phyloP scores from a whole-genome alignment of 2,888 invertebrate species.

The Graphium colonna region DNA sequence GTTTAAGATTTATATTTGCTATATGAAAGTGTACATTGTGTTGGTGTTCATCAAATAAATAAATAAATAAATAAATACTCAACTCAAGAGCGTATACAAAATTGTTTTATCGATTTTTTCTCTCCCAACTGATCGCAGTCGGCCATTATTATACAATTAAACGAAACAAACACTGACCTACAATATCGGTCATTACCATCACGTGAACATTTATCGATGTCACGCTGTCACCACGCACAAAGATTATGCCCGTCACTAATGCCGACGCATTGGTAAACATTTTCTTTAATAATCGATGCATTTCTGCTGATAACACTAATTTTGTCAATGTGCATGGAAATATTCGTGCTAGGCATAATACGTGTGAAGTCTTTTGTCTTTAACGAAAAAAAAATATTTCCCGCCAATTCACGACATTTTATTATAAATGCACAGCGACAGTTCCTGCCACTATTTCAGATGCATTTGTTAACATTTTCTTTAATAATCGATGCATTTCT shows the following conservation, averaged over 20 bases:
- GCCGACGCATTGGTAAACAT: not conserved
- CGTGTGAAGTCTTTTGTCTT: not conserved
- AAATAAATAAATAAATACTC: no score
- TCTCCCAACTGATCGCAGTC: no score
- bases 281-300: not conserved
- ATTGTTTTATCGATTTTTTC: no score
- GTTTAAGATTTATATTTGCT: no score
- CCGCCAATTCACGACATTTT: not conserved
- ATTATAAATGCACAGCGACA: not conserved
- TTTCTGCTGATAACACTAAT: not conserved
- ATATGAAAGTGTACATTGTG: no score
- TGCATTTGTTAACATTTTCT: not conserved
- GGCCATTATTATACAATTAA: not conserved
- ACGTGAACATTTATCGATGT: constrained; percentile 8
- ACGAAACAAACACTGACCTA: constrained; percentile 16
- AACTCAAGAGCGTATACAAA: no score
- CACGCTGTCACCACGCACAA: constrained; percentile 8
- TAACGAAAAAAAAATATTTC: not conserved
- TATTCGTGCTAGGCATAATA: not conserved
- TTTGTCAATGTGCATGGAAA: not conserved
- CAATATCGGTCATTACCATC: constrained; percentile 11
- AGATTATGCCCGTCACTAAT: not conserved
- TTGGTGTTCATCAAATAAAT: no score
- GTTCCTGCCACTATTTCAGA: not conserved
- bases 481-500: not conserved